A percentile compares a stretch with the other conserved stretches of the same genome.
These are phyloP conservation scores for Sphenopsis melanotis DNA, from an alignment of 2,797 vertebrate genomes.

Conservation along the genomic window DNA sequence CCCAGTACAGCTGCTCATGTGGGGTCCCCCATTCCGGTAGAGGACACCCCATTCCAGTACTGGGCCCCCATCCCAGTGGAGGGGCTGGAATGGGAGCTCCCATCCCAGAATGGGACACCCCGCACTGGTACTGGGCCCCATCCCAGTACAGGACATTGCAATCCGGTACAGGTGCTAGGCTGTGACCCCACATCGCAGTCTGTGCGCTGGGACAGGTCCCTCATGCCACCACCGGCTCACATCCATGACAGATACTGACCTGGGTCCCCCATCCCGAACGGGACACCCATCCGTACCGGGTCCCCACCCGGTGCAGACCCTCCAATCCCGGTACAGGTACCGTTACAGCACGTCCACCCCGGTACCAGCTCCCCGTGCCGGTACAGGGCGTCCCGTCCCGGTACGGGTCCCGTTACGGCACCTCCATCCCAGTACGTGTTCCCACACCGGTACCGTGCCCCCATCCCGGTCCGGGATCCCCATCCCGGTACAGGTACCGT, in stretches of 20 bases:
- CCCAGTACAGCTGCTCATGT: accelerated
- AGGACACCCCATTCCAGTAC: background rate
- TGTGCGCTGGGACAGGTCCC: background rate
- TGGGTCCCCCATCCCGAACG: accelerated
- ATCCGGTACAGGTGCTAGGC: accelerated
- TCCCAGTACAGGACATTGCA: background rate
- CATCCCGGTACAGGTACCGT: background rate
- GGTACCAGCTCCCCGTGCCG: background rate
- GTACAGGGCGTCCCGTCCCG: background rate
- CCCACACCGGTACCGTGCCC: background rate
- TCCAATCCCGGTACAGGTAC: background rate
- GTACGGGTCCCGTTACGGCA: background rate
- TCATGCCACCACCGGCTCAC: accelerated
- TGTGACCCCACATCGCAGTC: background rate
- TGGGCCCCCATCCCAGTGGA: accelerated
- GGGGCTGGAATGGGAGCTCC: background rate
- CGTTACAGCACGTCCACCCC: background rate
- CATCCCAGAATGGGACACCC: background rate
- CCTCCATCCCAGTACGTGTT: background rate
- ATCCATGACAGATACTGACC: accelerated
- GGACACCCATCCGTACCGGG: background rate
- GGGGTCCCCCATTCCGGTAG: background rate
- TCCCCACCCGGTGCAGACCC: background rate
- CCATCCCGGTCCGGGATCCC: background rate
- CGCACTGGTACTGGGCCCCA: accelerated